Conservation (phyloP, 1,140 invertebrate species). For the Acromyrmex echinatior region DNA sequence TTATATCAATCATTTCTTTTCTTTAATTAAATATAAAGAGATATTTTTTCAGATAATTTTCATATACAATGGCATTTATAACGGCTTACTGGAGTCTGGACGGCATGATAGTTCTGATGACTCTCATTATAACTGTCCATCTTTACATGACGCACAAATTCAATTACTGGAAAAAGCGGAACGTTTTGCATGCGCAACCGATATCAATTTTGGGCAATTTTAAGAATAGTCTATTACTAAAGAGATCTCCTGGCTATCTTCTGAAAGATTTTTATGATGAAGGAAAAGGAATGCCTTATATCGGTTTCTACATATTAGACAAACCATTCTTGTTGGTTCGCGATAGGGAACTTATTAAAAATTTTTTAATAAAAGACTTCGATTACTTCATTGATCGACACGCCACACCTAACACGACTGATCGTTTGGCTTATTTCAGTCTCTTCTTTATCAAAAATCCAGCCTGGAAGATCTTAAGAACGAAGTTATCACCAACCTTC, state of each 20-base stretch:
- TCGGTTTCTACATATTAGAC: slow-evolving; percentile 82
- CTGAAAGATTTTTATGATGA: slow-evolving; percentile 69
- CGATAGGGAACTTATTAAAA: slow-evolving; percentile 85
- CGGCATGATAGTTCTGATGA: slow-evolving; percentile 23
- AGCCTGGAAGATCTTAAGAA: slow-evolving; percentile 82
- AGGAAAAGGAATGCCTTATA: slow-evolving; percentile 65
- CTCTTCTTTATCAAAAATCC: slow-evolving; percentile 80
- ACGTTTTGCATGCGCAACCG: slow-evolving; percentile 72
- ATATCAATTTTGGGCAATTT: slow-evolving; percentile 81
- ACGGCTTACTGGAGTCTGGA: slow-evolving; percentile 66
- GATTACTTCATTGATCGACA: slow-evolving; percentile 82
- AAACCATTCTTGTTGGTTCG: slow-evolving; percentile 83
- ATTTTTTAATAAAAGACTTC: slow-evolving; percentile 86
- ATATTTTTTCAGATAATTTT: slow-evolving; percentile 27
- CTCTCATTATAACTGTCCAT: slow-evolving; percentile 64
- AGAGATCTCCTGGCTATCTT: slow-evolving; percentile 46
- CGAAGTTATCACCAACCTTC: slow-evolving; percentile 84
- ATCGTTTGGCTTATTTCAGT: slow-evolving; percentile 76
- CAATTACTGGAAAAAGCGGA: slow-evolving; percentile 82
- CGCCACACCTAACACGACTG: slow-evolving; percentile 60
- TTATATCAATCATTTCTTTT: not conserved
- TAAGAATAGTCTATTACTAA: slow-evolving; percentile 43
- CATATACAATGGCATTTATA: slow-evolving; percentile 63
- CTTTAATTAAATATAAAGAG: not conserved
- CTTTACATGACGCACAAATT: slow-evolving; percentile 81